A percentile compares a stretch with the other conserved stretches of the same genome.
Evolutionary conservation across 2,113 vertebrate genomes (phyloP).

Genomic region (Peucedramus taeniatus): DNA sequence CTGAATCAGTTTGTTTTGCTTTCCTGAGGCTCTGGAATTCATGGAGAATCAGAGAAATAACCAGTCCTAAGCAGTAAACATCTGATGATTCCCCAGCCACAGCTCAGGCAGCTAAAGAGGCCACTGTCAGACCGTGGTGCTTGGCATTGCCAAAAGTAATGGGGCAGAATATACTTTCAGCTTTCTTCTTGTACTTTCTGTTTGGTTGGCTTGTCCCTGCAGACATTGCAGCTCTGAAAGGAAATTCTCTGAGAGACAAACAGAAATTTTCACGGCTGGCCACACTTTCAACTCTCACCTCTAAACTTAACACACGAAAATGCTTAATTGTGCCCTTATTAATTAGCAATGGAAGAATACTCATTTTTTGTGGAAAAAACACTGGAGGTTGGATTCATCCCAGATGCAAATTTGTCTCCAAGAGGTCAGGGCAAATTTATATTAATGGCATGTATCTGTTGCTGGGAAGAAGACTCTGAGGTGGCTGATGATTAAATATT

Average conservation of each 20-base stretch:
- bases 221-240: not conserved
- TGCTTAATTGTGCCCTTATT: conserved; percentile 26
- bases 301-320: not conserved
- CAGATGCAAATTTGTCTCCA: conserved; percentile 4
- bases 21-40: not conserved
- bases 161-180: not conserved
- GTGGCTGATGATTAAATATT: not conserved
- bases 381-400: not conserved
- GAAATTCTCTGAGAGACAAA: not conserved
- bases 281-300: conserved; percentile 19
- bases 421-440: not conserved
- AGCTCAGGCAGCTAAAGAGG: not conserved
- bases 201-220: not conserved
- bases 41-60: not conserved
- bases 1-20: not conserved
- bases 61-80: not conserved
- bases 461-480: conserved; percentile 2
- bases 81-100: not conserved
- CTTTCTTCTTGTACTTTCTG: not conserved
- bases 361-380: conserved; percentile 18
- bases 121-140: not conserved
- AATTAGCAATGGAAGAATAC: conserved; percentile 22
- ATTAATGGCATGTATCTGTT: not conserved
- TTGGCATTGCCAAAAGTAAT: not conserved
- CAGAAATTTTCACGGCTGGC: conserved; percentile 6